Evolutionary conservation across 2,113 vertebrate genomes (phyloP), one percentile per base, ranked within the genome.

Genomic region (Orcinus orca): DNA sequence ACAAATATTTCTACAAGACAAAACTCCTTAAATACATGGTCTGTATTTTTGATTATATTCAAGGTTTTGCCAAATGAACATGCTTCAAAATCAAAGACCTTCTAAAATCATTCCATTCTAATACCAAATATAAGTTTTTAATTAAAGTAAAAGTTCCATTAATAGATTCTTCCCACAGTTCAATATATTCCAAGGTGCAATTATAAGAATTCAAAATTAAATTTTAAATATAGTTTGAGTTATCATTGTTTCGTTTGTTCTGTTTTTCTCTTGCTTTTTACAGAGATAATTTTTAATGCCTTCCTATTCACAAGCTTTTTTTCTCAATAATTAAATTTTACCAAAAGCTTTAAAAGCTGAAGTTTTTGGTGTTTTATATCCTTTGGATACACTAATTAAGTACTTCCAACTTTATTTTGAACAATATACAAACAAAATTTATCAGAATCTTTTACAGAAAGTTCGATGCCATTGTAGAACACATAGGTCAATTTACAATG

Each of bases 321-420:
- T 81, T 79, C 73, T 90, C 80, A 77, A 60, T 76, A 82, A 93
- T 90, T 90, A 71, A 6, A 92, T 77, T 87, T 96, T 80, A 86
- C 53, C 38, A 71, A 91, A 91, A 89, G 41, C 47, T 73, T 93
- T 60, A 77, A 89, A 96, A 92, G 60, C 67, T 93, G 29, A 71
- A 26, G 41, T 44, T 84, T 93, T 77, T 33, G 33, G 10, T 70
- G 9, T 89, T 70, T 95, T 21, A 47, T 23, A 68, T 62, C 31
- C 33, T 95, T 85, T 81, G 20, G 81, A 36, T 85, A 90, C 3
- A 29, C 11, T 36, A 71, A 44, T 74, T 79, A 20, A 97, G 94
- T 80, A 55, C 11, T 65, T 63, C 38, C 84, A 83, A 79, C 38
- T 71, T 81, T 23, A 93, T 53, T 86, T 41, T 76, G 31, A 95